Evolutionary conservation across 2,113 vertebrate species (phyloP).

Genomic region (Sardina pilchardus): DNA sequence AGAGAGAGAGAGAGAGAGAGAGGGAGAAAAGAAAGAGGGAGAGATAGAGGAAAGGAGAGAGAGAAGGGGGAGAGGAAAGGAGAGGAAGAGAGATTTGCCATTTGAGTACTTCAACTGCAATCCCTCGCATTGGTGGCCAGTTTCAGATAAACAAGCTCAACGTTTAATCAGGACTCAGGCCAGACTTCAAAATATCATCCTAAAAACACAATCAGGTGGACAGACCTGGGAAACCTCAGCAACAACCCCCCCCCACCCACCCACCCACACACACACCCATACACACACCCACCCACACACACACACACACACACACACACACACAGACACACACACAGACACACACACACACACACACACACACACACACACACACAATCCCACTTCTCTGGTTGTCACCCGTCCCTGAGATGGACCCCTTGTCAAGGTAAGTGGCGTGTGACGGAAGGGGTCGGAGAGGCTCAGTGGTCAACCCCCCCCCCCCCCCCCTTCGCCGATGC

Average conservation of each 20-base stretch:
- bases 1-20: background rate
- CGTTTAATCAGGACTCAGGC: background rate
- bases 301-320: background rate
- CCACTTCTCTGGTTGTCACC: background rate
- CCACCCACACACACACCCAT: background rate
- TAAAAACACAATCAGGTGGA: background rate
- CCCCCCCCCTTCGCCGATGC: background rate
- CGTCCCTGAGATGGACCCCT: background rate
- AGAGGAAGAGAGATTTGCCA: background rate
- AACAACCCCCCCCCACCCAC: background rate
- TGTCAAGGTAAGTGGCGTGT: background rate
- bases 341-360: background rate
- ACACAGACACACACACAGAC: background rate
- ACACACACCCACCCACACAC: background rate
- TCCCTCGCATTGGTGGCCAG: background rate
- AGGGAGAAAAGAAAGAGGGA: background rate
- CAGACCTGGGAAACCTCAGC: background rate
- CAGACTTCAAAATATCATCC: background rate
- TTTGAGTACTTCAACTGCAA: too few relatives aligned
- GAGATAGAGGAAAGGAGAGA: background rate
- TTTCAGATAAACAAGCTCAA: background rate
- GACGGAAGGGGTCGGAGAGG: background rate
- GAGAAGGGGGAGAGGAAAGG: background rate
- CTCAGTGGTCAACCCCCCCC: background rate
- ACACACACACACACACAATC: background rate